Evolutionary conservation across 2,797 vertebrate genomes (phyloP), one percentile per base, ranked within the genome.

Genomic region (Pantherophis vulpinus): DNA sequence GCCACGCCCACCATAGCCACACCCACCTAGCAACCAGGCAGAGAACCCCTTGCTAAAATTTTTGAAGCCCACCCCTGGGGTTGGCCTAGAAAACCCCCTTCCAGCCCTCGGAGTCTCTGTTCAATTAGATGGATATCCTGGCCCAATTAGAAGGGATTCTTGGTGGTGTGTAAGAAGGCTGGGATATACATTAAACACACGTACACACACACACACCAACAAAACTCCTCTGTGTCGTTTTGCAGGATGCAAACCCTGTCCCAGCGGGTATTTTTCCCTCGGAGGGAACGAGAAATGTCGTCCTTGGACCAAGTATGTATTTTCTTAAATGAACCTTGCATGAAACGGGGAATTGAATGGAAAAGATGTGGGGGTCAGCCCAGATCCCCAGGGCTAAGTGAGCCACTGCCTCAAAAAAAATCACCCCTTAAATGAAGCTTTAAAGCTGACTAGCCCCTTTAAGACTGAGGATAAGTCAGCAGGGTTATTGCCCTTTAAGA

Each of bases 241-340:
- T 16, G 13, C 95, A 98, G 98, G 94, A 5, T 98, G 98, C 3
- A 94, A 56, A 20, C 96, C 55, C 0, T 98, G 98, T 86, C 97
- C 96, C 9, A 61, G 92, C 1, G 97, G 98, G 1, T 94, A 93
- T 92, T 98, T 97, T 87, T 98, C 98, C 60, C 13, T 0, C 0
- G 97, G 97, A 23, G 37, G 93, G n/a, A 96, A 97, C 1, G 59
- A 96, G 14, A 66, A 60, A 1, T 98, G 98, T 90, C 96, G 1
- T 0, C 97, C 96, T 55, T 98, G 98, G 98, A 98, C 97, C 47
- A 96, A 98, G 98, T 98, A 96, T 18, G 98, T 97, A 74, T 93
- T 37, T 14, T 0, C 32, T 74, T 37, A 20, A 74, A 2, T 14
- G 63, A 14, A 74, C 16, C 32, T 20, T 16, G 1, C 8, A 8